phyloP scores from a whole-genome alignment of 37 sponge, comb jelly and placozoan genomes.

The Eunapius fragilis region DNA sequence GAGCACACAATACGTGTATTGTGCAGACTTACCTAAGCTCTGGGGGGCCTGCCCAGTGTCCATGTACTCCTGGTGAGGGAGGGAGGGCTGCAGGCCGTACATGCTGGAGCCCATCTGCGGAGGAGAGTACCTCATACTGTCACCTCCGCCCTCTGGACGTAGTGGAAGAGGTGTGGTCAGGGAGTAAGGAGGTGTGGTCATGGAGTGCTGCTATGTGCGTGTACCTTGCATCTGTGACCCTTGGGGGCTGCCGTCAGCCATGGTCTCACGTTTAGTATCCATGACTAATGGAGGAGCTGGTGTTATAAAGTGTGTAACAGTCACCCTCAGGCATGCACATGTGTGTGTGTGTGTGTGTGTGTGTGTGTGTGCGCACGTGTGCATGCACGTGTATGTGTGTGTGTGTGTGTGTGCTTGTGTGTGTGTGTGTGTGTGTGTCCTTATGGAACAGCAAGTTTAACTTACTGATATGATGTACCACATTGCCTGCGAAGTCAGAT shows the following conservation, averaged over 20 bases:
- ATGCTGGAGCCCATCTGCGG: no score
- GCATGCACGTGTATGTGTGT: no score
- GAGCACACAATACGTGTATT: no score
- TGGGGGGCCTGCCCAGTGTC: background rate
- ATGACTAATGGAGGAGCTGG: background rate
- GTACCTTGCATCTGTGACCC: background rate
- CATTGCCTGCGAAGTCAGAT: slow-evolving; percentile 48
- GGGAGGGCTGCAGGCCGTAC: background rate
- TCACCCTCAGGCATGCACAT: no score
- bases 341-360: no score
- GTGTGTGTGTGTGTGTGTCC: no score
- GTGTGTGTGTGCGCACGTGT: no score
- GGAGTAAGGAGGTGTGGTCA: background rate
- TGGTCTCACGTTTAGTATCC: no score
- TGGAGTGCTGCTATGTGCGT: no score
- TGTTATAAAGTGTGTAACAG: background rate
- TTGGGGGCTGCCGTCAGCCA: no score
- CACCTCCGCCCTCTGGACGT: background rate
- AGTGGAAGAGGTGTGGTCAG: slow-evolving; percentile 9
- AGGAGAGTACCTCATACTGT: background rate
- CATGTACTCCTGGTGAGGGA: background rate
- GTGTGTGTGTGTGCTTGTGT: no score
- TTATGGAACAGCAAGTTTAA: background rate
- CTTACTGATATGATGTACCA: slow-evolving; percentile 71
- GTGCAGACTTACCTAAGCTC: background rate